A percentile compares a stretch with the other conserved stretches of the same genome.
Evolutionary conservation across 2,797 vertebrate genomes (phyloP).

Genomic region (Sphenodon punctatus): DNA sequence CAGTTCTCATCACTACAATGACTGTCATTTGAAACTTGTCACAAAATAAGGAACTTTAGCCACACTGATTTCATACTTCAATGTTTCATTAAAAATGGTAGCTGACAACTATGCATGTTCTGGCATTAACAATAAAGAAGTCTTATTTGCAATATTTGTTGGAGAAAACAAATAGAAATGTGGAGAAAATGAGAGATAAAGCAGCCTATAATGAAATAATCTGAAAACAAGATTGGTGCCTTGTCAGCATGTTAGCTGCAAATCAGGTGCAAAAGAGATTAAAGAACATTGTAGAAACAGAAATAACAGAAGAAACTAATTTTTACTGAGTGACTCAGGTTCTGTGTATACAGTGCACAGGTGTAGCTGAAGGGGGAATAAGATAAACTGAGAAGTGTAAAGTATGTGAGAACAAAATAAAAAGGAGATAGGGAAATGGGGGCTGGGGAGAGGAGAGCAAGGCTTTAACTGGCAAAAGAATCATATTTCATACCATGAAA

Average conservation of each 20-base stretch:
- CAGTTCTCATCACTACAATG: neutral
- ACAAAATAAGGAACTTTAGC: neutral
- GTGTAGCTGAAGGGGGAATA: neutral
- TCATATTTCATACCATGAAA: neutral
- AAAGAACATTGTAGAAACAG: neutral
- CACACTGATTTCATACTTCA: neutral
- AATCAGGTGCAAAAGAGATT: constrained; percentile 24
- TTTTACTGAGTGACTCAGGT: constrained; percentile 16
- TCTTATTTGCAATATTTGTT: neutral
- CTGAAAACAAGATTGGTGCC: constrained; percentile 22
- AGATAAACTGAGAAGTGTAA: constrained; percentile 15
- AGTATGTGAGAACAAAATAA: neutral
- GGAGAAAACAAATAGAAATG: neutral
- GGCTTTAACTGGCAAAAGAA: constrained; percentile 23
- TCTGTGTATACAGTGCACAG: neutral
- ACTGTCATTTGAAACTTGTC: neutral
- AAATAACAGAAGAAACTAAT: constrained; percentile 28
- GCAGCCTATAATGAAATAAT: neutral
- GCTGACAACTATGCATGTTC: neutral
- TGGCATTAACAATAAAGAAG: constrained; percentile 1
- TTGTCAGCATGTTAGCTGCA: constrained; percentile 20
- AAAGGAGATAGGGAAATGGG: constrained; percentile 24
- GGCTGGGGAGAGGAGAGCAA: neutral
- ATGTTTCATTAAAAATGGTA: constrained; percentile 28
- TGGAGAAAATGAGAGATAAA: neutral